A percentile compares a stretch with the other conserved stretches of the same genome.
These are phyloP conservation scores for Pteropus alecto DNA, from an alignment of 2,113 vertebrate species.

Conservation along the genomic window DNA sequence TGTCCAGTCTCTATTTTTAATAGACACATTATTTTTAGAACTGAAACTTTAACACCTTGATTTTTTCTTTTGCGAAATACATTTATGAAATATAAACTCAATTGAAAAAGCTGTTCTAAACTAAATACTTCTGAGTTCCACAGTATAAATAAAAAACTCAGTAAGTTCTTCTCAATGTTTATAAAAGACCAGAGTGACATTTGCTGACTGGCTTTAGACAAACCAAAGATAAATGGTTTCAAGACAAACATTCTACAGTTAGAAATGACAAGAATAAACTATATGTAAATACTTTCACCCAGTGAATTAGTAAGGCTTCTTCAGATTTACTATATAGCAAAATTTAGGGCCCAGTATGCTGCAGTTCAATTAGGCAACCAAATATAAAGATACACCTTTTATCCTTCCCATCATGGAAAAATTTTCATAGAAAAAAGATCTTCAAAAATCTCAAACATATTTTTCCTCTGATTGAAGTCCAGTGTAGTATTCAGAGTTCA, in stretches of 20 bases:
- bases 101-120: neutral
- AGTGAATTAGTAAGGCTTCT: neutral
- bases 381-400: neutral
- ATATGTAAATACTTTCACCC: neutral
- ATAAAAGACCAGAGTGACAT: neutral
- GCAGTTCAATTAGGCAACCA: neutral
- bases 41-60: neutral
- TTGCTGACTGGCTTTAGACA: neutral
- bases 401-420: neutral
- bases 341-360: neutral
- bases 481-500: neutral
- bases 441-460: neutral
- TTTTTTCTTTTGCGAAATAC: neutral
- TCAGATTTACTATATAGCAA: neutral
- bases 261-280: neutral
- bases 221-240: neutral
- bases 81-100: conserved; percentile 9
- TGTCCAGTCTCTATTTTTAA: neutral
- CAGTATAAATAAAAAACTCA: neutral
- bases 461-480: neutral
- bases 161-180: neutral
- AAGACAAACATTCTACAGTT: neutral
- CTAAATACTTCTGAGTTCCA: neutral
- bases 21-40: conserved; percentile 19
- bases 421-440: neutral